Percentiles rank a stretch among this genome's conserved stretches.
Conservation (phyloP, 2,113 vertebrate species). For the Pristiophorus japonicus region DNA sequence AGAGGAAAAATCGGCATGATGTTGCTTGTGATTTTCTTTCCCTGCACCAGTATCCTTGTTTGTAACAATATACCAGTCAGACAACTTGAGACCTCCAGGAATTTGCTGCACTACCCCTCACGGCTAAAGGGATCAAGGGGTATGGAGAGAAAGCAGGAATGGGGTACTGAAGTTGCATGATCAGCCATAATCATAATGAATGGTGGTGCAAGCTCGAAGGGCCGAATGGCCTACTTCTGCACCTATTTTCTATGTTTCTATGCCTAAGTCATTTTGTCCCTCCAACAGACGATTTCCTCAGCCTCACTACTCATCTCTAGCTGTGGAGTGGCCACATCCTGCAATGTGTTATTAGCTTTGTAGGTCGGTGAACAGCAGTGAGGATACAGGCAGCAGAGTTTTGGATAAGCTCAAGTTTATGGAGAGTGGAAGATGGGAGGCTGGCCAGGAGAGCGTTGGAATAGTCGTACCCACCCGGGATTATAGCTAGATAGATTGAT, state of each 20-base stretch:
- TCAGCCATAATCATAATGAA: too few relatives aligned
- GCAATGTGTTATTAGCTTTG: background rate
- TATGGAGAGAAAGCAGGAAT: too few relatives aligned
- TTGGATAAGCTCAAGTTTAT: background rate
- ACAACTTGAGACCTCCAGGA: background rate
- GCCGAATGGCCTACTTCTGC: too few relatives aligned
- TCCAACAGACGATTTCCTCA: background rate
- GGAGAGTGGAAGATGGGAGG: background rate
- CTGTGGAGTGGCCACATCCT: background rate
- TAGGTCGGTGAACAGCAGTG: background rate
- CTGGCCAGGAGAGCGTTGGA: background rate
- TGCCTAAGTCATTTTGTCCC: background rate
- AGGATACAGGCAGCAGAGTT: background rate
- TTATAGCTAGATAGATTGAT: background rate
- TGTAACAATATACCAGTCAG: background rate
- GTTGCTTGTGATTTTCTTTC: background rate
- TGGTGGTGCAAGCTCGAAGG: too few relatives aligned
- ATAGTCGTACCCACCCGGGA: background rate
- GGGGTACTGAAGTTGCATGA: too few relatives aligned
- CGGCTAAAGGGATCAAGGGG: too few relatives aligned
- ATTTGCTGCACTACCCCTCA: background rate
- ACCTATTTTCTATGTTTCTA: too few relatives aligned
- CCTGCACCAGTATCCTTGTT: too few relatives aligned
- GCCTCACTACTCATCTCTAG: background rate
- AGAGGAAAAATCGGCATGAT: background rate